Evolutionary conservation across 2,888 invertebrate species (phyloP).

Genomic region (Spisula subtruncata): DNA sequence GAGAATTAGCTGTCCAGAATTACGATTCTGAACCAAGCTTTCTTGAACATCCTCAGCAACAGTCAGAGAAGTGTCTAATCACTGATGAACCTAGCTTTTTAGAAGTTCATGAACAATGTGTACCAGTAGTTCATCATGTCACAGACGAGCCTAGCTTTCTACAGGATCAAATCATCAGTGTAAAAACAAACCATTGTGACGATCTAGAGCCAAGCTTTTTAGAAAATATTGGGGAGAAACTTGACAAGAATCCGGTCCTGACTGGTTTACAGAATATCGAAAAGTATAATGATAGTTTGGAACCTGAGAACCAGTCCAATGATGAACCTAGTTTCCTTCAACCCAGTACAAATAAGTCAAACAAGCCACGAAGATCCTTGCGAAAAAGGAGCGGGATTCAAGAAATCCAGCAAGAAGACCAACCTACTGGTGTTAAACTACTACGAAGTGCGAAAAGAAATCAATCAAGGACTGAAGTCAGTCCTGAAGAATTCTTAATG

Average conservation of each 20-base stretch:
- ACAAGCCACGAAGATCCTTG: constrained; percentile 33
- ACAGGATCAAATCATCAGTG: constrained; percentile 1
- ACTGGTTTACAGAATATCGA: constrained; percentile 41
- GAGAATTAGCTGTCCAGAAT: neutral
- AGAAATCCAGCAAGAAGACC: constrained; percentile 31
- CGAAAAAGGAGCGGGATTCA: constrained; percentile 44
- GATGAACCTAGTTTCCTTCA: constrained; percentile 66
- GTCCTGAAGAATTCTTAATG: constrained; percentile 79
- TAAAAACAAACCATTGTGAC: constrained; percentile 6
- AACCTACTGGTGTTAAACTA: constrained; percentile 53
- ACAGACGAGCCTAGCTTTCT: constrained; percentile 46
- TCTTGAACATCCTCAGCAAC: constrained; percentile 29
- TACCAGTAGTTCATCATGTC: neutral
- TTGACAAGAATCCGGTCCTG: constrained; percentile 13
- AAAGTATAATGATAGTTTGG: constrained; percentile 63
- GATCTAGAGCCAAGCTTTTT: constrained; percentile 51
- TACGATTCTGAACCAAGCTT: constrained; percentile 54
- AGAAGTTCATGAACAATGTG: neutral
- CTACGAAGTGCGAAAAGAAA: constrained; percentile 56
- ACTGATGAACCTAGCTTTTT: constrained; percentile 51
- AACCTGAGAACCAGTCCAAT: constrained; percentile 26
- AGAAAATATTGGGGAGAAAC: neutral
- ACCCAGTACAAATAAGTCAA: constrained; percentile 9
- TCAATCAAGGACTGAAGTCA: constrained; percentile 64
- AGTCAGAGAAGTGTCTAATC: neutral